A percentile compares a stretch with the other conserved stretches of the same genome.
Conservation (phyloP, 2,888 invertebrate genomes). For the Thymelicus sylvestris region DNA sequence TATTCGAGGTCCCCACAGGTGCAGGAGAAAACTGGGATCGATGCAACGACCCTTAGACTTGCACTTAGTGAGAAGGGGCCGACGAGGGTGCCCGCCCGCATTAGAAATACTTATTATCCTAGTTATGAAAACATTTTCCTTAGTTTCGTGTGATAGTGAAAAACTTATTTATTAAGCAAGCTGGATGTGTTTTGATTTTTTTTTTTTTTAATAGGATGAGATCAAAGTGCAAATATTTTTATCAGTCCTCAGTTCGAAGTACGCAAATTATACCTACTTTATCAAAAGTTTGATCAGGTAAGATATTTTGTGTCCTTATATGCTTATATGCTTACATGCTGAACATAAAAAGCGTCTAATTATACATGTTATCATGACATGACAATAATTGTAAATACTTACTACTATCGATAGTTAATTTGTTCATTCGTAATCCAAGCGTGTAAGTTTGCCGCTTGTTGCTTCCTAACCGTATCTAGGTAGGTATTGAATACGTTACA, state of each 20-base stretch:
- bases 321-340: too few relatives aligned
- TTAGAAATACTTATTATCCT: conserved; percentile 42
- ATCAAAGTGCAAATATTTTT: background rate
- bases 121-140: background rate
- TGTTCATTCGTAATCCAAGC: too few relatives aligned
- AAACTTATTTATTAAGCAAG: background rate
- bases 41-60: conserved; percentile 66
- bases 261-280: background rate
- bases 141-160: background rate
- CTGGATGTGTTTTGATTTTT: too few relatives aligned
- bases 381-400: too few relatives aligned
- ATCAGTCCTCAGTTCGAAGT: background rate
- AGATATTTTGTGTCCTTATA: background rate
- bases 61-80: conserved; percentile 73
- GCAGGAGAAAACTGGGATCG: conserved; percentile 60
- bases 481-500: too few relatives aligned
- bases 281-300: background rate
- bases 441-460: too few relatives aligned
- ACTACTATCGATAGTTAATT: too few relatives aligned
- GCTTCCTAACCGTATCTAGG: too few relatives aligned
- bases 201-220: too few relatives aligned
- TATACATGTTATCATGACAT: too few relatives aligned
- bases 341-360: too few relatives aligned
- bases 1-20: conserved; percentile 44
- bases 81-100: conserved; percentile 65